These are phyloP conservation scores for Neopelma chrysocephalum DNA, from an alignment of 2,797 vertebrate genomes.

Conservation along the genomic window DNA sequence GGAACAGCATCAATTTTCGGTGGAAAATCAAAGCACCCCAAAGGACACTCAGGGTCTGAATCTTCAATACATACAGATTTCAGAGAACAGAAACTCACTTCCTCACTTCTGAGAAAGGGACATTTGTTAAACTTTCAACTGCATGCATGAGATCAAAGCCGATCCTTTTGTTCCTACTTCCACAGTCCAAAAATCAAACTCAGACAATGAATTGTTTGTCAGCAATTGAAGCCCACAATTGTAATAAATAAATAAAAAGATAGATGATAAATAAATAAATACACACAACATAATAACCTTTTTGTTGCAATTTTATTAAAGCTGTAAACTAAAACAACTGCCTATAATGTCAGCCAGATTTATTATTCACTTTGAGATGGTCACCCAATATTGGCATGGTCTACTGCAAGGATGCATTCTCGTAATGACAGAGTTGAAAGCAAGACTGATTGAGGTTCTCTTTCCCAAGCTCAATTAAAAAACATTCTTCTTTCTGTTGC, in stretches of 20 bases:
- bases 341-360: neutral
- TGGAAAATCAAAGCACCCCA: neutral
- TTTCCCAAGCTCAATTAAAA: neutral
- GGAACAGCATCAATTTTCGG: neutral
- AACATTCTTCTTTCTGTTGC: neutral
- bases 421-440: neutral
- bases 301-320: constrained; percentile 3
- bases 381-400: neutral
- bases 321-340: neutral
- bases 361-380: neutral
- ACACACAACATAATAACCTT: neutral
- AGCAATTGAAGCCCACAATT: neutral
- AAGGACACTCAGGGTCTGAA: neutral
- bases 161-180: neutral
- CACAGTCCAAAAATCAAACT: neutral
- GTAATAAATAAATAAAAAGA: neutral
- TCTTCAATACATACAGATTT: neutral
- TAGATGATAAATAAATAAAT: neutral
- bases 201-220: neutral
- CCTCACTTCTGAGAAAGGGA: neutral
- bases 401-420: neutral
- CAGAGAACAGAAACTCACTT: neutral
- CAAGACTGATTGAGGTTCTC: neutral
- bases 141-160: neutral
- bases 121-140: neutral